phyloP scores from a whole-genome alignment of 2,113 vertebrate species.

The Pavo muticus region DNA sequence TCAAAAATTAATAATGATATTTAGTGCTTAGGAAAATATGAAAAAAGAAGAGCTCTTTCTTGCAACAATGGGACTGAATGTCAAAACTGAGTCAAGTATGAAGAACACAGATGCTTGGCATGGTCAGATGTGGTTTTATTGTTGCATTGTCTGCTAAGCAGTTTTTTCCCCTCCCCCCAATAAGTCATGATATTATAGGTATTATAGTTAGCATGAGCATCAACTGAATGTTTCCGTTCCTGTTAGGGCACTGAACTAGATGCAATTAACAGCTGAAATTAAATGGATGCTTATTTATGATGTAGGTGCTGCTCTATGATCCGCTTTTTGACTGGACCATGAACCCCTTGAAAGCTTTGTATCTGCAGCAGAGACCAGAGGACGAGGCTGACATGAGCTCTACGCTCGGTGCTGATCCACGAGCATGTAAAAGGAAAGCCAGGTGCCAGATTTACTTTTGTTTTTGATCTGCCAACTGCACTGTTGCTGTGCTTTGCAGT shows the following conservation, averaged over 20 bases:
- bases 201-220: not conserved
- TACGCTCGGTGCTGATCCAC: constrained; percentile 79
- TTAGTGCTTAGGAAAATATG: not conserved
- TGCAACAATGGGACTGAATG: not conserved
- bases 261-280: not conserved
- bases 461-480: not conserved
- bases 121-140: not conserved
- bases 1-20: not conserved
- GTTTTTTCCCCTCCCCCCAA: not conserved
- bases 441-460: constrained; percentile 73
- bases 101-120: not conserved
- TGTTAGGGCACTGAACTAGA: not conserved
- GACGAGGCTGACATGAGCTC: constrained; percentile 91
- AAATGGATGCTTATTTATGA: not conserved
- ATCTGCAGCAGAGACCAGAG: constrained; percentile 91
- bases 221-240: not conserved
- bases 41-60: not conserved
- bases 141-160: not conserved
- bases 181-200: not conserved
- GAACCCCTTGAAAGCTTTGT: constrained; percentile 96
- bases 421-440: constrained; percentile 82
- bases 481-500: not conserved
- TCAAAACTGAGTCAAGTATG: not conserved
- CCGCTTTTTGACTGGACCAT: constrained; percentile 99
- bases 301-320: constrained; percentile 94